Evolutionary conservation across 1,140 invertebrate species (phyloP).

Genomic region (Mya arenaria): DNA sequence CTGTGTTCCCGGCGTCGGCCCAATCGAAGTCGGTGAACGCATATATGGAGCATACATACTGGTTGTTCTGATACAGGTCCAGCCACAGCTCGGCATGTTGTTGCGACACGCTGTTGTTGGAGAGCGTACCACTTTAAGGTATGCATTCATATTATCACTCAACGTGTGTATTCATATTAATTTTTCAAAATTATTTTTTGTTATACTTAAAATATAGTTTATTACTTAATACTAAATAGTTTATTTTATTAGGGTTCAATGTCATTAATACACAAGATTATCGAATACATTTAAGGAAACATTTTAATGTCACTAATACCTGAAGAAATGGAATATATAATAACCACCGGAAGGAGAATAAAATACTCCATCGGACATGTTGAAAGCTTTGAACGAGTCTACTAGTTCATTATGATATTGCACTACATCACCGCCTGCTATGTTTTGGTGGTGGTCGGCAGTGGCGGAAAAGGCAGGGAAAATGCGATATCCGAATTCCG

Average conservation of each 20-base stretch:
- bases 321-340: constrained; percentile 42
- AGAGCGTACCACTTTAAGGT: neutral
- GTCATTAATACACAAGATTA: neutral
- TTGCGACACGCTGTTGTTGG: neutral
- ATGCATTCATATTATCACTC: neutral
- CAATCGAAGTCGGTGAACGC: neutral
- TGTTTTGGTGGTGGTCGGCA: neutral
- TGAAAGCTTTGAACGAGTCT: constrained; percentile 9
- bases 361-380: constrained; percentile 2
- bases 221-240: neutral
- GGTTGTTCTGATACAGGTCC: constrained; percentile 31
- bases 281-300: neutral
- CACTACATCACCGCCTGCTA: neutral
- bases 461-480: constrained; percentile 21
- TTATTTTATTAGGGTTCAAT: neutral
- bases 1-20: constrained; percentile 37
- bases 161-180: neutral
- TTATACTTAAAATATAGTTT: neutral
- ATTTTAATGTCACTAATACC: neutral
- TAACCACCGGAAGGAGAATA: neutral
- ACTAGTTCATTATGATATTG: constrained; percentile 20
- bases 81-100: neutral
- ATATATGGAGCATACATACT: constrained; percentile 33
- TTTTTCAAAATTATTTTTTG: neutral
- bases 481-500: too few species aligned